These are phyloP conservation scores for Cyclophora albipunctata DNA, from an alignment of 2,888 invertebrate genomes.

Conservation along the genomic window DNA sequence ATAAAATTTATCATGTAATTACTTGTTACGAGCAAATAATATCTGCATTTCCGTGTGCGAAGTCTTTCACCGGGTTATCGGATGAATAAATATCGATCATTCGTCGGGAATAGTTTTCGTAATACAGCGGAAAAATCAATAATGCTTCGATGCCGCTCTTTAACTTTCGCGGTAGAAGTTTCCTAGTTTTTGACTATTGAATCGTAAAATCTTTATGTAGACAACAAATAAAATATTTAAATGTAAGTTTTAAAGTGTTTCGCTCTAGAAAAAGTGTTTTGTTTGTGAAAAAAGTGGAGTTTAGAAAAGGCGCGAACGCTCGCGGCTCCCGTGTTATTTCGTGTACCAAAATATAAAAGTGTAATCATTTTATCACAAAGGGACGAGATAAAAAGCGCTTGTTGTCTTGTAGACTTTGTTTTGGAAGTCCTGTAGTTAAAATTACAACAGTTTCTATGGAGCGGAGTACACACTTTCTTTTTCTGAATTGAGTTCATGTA, in stretches of 20 bases:
- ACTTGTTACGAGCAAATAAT: slow-evolving; percentile 31
- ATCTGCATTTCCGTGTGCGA: slow-evolving; percentile 31
- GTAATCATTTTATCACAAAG: slow-evolving; percentile 35
- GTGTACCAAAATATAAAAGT: slow-evolving; percentile 32
- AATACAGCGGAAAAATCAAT: slow-evolving; percentile 60
- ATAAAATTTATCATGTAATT: slow-evolving; percentile 54
- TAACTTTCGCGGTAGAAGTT: slow-evolving; percentile 49
- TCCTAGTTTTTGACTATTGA: slow-evolving; percentile 30
- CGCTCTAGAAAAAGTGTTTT: slow-evolving; percentile 10
- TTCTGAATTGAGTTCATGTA: slow-evolving; percentile 55
- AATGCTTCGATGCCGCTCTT: slow-evolving; percentile 64
- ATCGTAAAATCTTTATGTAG: slow-evolving; percentile 3
- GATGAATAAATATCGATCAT: slow-evolving; percentile 29
- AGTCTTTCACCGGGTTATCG: slow-evolving; percentile 26
- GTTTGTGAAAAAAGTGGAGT: slow-evolving; percentile 33
- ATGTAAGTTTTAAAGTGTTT: slow-evolving; percentile 8
- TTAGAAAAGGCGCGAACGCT: slow-evolving; percentile 67
- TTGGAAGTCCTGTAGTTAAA: slow-evolving; percentile 22
- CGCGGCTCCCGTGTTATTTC: slow-evolving; percentile 32
- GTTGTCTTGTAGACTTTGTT: slow-evolving; percentile 15
- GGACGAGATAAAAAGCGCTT: slow-evolving; percentile 13
- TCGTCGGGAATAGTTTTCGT: slow-evolving; percentile 33
- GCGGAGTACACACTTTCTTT: slow-evolving; percentile 38
- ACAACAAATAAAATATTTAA: slow-evolving; percentile 16
- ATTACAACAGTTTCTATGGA: slow-evolving; percentile 29